Base-by-base conservation (phyloP, 2,797 vertebrate genomes). In the Alcedo atthis region DNA sequence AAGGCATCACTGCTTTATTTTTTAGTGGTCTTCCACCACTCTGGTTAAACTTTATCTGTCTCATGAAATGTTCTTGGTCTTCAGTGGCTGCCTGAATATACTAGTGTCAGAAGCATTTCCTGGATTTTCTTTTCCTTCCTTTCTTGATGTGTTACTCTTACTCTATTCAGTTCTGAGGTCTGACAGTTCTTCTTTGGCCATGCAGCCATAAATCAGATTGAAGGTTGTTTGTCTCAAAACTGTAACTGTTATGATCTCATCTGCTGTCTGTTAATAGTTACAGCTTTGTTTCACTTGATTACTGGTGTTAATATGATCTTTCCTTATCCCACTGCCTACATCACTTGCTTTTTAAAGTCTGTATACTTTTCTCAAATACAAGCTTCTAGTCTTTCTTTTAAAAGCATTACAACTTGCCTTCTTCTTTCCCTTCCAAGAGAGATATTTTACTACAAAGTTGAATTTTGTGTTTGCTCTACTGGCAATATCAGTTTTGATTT, bases 121-220 rank as follows among this genome's bases (percentile, higher is more conserved):
- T 69, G 35, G 26, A 3, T 76, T 91, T 84, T 90, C 26, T 53
- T 28, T 30, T 53, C 7, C 59, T 76, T 91, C 58, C n/a, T 84
- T 67, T 68, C 42, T 20, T 54, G 28, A 12, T 75, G 24, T 63
- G 6, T 33, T 30, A 1, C 18, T 80, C 42, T 82, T 82, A 26
- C 19, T 61, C 15, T 55, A 0, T 11, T 45, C 4, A 25, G 22
- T 49, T 67, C 17, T 46, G 58, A 88, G 57, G 43, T 62, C 81
- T 90, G 81, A 61, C 42, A 49, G 81, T 80, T 86, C 37, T 49
- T 91, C 12, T 94, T 92, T 62, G 74, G 71, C 70, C 87, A 9
- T 28, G 25, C 58, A 68, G 30, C 71, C 4, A 1, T 87, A 88
- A 92, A 80, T 92, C 67, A 80, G 61, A 37, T 10, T 8, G 32